A percentile compares a stretch with the other conserved stretches of the same genome.
phyloP scores from a whole-genome alignment of 92 coral and sea anemone species.

The Epizoanthus stellaris region DNA sequence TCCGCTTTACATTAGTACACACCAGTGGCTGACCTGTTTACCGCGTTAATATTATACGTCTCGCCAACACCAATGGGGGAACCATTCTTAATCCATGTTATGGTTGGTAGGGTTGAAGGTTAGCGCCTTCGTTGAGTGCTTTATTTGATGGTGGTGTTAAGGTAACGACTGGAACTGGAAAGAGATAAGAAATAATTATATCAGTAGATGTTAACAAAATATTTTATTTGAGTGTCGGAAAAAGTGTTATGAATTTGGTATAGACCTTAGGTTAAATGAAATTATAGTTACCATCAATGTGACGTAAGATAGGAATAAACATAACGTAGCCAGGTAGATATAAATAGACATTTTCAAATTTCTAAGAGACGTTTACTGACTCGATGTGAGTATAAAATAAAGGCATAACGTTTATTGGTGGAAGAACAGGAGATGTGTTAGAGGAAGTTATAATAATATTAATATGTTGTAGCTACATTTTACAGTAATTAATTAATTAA shows the following conservation, averaged over 20 bases:
- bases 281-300: background rate
- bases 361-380: too few relatives aligned
- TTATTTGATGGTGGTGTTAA: constrained; percentile 2
- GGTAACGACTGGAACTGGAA: constrained; percentile 21
- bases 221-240: too few relatives aligned
- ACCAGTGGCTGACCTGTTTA: background rate
- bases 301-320: too few relatives aligned
- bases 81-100: constrained; percentile 9
- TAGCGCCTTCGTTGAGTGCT: constrained; percentile 2
- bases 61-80: background rate
- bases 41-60: background rate
- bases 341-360: too few relatives aligned
- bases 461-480: too few relatives aligned
- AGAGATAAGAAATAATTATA: background rate
- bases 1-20: constrained; percentile 14
- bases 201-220: background rate
- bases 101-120: constrained; percentile 1
- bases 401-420: too few relatives aligned
- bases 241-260: background rate
- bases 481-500: too few relatives aligned
- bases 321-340: too few relatives aligned
- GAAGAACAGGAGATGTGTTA: too few relatives aligned
- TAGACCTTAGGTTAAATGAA: background rate
- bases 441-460: too few relatives aligned
- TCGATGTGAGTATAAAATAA: too few relatives aligned